Evolutionary conservation across 2,888 invertebrate species (phyloP), one percentile per base, ranked within the genome.

Genomic region (Mayetiola destructor): DNA sequence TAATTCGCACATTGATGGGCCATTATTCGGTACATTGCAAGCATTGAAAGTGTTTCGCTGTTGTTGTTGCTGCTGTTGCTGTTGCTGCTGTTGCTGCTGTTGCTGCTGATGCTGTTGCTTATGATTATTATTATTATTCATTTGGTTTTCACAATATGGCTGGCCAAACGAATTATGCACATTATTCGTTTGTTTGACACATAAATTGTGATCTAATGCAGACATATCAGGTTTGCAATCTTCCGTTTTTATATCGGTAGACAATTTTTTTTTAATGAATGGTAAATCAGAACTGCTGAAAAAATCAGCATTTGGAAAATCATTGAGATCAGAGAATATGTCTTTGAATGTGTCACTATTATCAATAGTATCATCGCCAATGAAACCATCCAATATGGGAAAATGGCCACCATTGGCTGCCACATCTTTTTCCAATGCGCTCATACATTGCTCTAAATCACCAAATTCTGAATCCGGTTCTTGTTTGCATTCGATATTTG

Each of bases 391-490:
- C 64, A 88, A 80, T 12, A 83, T 85, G 1, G 86, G 85, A 71
- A 88, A 88, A 55, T 82, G 82, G 10, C 81, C 81, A n/a, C n/a
- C n/a, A 66, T 80, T 81, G 12, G 79, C 79, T 3, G 83, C 84
- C 3, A 80, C 85, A 67, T 90, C 91, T 64, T 90, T 86, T 64
- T 90, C 91, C 59, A 91, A 75, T 1, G 89, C 88, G 8, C 85
- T 87, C 10, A 88, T 88, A 72, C 87, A 87, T 66, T 85, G 84
- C 64, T 86, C 86, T 63, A 90, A 73, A 61, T 89, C 89, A n/a
- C 86, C 85, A 68, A 88, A 90, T 67, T 88, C 89, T 66, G 84
- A 84, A 68, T 88, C 87, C 14, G 88, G 88, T 66, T 88, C 87
- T 55, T 85, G 83, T 63, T 86, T 86, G 72, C 90, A 88, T 70